Conservation (phyloP, 2,797 vertebrate species). For the Molossus molossus region DNA sequence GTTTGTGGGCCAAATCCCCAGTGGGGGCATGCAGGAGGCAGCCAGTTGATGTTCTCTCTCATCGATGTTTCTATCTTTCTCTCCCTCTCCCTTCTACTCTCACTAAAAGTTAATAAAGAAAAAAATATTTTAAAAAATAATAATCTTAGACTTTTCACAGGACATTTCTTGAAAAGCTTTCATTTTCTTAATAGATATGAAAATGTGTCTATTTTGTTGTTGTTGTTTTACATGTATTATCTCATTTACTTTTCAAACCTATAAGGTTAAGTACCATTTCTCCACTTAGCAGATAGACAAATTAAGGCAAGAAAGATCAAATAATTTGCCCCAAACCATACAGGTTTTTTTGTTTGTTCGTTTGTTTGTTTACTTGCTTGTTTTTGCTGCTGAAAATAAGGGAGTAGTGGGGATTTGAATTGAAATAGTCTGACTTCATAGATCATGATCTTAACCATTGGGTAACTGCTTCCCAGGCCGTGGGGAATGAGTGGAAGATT, state of each 20-base stretch:
- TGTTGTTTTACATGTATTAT: neutral
- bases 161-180: slow-evolving; percentile 81
- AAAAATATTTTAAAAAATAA: too few relatives aligned
- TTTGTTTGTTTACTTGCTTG: too few relatives aligned
- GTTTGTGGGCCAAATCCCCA: too few relatives aligned
- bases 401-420: neutral
- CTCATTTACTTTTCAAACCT: slow-evolving; percentile 30
- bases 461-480: neutral
- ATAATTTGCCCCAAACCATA: neutral
- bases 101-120: too few relatives aligned
- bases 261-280: neutral
- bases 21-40: too few relatives aligned
- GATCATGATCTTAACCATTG: neutral
- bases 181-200: slow-evolving; percentile 81
- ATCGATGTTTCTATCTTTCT: too few relatives aligned
- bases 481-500: slow-evolving; percentile 19
- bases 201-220: slow-evolving; percentile 68
- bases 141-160: slow-evolving; percentile 71
- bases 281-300: neutral
- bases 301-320: slow-evolving; percentile 58
- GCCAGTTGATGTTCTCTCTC: too few relatives aligned
- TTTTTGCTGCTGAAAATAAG: neutral
- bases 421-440: neutral
- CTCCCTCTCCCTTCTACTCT: too few relatives aligned
- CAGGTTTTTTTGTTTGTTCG: neutral